A percentile compares a stretch with the other conserved stretches of the same genome.
Evolutionary conservation across 2,888 invertebrate genomes (phyloP).

Genomic region (Pheosia gnoma): DNA sequence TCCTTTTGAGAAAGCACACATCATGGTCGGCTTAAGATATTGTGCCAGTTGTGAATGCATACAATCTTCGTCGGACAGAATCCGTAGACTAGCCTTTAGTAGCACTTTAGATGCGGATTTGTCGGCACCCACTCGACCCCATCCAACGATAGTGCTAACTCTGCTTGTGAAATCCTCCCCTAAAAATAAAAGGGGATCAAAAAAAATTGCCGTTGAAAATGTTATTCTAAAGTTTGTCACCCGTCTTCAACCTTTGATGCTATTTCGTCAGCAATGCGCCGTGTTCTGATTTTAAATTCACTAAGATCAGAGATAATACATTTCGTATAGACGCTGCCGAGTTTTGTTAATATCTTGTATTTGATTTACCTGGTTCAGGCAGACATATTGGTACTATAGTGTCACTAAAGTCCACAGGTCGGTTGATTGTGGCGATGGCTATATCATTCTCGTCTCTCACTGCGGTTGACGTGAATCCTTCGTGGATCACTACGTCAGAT

Average conservation of each 20-base stretch:
- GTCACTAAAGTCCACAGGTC: constrained; percentile 69
- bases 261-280: no score
- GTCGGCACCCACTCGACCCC: constrained; percentile 78
- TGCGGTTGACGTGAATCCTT: constrained; percentile 75
- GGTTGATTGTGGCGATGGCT: constrained; percentile 76
- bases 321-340: no score
- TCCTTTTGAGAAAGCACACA: constrained; percentile 85
- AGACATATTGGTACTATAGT: constrained; percentile 81
- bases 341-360: no score
- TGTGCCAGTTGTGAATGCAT: constrained; percentile 65
- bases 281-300: no score
- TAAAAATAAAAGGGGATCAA: constrained; percentile 34
- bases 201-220: neutral
- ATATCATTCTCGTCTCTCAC: constrained; percentile 84
- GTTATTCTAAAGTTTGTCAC: neutral
- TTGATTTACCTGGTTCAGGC: constrained; percentile 69
- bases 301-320: no score
- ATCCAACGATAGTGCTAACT: constrained; percentile 80
- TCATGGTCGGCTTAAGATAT: constrained; percentile 80
- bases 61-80: constrained; percentile 72
- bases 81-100: constrained; percentile 71
- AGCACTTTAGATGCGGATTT: constrained; percentile 75
- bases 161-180: constrained; percentile 70
- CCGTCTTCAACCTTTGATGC: no score
- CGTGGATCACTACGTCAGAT: constrained; percentile 70